Evolutionary conservation across 2,113 vertebrate genomes (phyloP).

Genomic region (Heliornis fulica): DNA sequence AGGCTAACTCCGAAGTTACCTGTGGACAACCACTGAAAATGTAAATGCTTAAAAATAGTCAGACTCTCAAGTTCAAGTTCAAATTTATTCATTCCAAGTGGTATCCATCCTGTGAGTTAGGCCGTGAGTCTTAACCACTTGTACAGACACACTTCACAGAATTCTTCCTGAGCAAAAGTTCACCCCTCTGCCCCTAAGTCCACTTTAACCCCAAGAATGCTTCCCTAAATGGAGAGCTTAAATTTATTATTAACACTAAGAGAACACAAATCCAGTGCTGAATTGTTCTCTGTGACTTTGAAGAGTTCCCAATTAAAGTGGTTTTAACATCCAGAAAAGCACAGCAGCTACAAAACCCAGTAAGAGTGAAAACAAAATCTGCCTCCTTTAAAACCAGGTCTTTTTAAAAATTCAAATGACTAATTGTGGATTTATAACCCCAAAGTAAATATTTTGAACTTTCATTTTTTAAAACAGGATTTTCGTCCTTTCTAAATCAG

Average conservation of each 20-base stretch:
- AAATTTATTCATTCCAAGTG: not conserved
- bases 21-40: not conserved
- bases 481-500: not conserved
- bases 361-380: not conserved
- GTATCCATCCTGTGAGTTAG: not conserved
- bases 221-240: not conserved
- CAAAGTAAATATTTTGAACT: conserved; percentile 8
- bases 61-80: not conserved
- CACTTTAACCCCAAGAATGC: not conserved
- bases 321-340: not conserved
- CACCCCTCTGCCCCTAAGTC: not conserved
- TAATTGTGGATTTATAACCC: not conserved
- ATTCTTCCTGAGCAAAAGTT: not conserved
- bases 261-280: not conserved
- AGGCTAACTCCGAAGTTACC: not conserved
- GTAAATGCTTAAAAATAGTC: not conserved
- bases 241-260: not conserved
- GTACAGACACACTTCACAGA: not conserved
- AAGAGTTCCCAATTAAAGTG: not conserved
- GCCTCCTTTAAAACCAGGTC: not conserved
- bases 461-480: not conserved
- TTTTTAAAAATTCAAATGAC: not conserved
- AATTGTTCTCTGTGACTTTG: not conserved
- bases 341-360: not conserved
- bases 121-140: not conserved